Conservation (phyloP, 2,797 vertebrate genomes). For the Chanos chanos region DNA sequence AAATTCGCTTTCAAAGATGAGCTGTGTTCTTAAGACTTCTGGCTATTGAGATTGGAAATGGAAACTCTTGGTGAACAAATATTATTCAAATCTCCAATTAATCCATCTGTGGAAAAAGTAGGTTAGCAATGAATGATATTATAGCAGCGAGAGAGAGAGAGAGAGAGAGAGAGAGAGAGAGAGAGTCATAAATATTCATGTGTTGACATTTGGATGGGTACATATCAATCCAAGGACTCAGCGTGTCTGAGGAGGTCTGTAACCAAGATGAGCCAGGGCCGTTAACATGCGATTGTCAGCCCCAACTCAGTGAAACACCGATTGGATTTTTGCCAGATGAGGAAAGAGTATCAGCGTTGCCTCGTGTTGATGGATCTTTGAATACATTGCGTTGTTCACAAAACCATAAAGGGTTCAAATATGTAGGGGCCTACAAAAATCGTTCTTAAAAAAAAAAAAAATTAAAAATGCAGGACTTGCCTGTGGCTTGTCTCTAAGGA, state of each 20-base stretch:
- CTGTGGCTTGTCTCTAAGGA: no score
- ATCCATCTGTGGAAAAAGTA: conserved; percentile 22
- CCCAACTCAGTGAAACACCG: no score
- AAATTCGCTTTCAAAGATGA: neutral
- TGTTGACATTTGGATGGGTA: conserved; percentile 60
- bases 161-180: conserved; percentile 42
- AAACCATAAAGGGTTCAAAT: no score
- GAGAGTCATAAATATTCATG: conserved; percentile 69
- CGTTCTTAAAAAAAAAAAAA: no score
- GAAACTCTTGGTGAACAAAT: conserved; percentile 50
- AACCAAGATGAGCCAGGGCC: no score
- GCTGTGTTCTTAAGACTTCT: neutral
- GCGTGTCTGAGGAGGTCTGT: neutral
- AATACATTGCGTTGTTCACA: no score
- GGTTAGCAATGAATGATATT: conserved; percentile 9
- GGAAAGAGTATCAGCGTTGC: no score
- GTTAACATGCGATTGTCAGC: no score
- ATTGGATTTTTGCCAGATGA: no score
- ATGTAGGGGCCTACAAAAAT: no score
- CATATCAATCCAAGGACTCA: conserved; percentile 1
- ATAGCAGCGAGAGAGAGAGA: conserved; percentile 33
- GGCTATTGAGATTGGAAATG: conserved; percentile 33
- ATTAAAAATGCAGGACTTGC: no score
- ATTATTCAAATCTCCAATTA: conserved; percentile 55
- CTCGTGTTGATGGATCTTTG: no score